phyloP scores from a whole-genome alignment of 2,797 vertebrate species.

The Phoxinus dragarum region DNA sequence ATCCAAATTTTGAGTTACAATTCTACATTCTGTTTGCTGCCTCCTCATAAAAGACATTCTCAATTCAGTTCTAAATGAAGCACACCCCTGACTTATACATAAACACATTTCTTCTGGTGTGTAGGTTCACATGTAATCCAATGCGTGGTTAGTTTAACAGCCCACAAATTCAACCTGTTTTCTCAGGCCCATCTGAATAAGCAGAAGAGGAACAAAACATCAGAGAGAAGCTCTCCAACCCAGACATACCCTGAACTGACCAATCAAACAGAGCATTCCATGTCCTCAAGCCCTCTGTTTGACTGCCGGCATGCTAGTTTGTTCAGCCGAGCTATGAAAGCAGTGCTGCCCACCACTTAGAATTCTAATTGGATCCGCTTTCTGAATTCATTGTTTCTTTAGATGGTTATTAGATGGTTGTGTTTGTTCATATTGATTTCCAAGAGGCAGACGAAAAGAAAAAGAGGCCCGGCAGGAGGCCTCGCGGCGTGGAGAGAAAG shows the following conservation, averaged over 20 bases:
- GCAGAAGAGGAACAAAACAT: conserved; percentile 28
- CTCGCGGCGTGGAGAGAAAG: neutral
- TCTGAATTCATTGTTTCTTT: conserved; percentile 69
- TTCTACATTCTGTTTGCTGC: neutral
- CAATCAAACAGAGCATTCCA: conserved; percentile 43
- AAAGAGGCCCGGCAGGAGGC: conserved; percentile 41
- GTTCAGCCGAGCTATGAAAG: conserved; percentile 64
- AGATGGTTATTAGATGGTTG: conserved; percentile 64
- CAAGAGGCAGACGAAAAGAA: conserved; percentile 59
- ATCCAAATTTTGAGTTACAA: neutral
- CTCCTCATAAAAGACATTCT: neutral
- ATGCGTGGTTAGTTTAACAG: neutral
- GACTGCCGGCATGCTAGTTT: conserved; percentile 62
- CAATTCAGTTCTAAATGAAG: too few relatives aligned
- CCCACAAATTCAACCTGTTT: neutral
- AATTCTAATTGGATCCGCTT: conserved; percentile 73
- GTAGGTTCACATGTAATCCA: conserved; percentile 15
- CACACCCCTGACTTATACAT: neutral
- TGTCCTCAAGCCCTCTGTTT: conserved; percentile 60
- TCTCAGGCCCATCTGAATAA: conserved; percentile 33
- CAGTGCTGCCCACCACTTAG: conserved; percentile 64
- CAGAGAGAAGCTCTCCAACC: conserved; percentile 1
- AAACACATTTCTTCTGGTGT: neutral
- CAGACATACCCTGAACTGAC: conserved; percentile 6
- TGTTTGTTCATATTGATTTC: conserved; percentile 66